Conservation (phyloP, 2,797 vertebrate genomes). For the Gouania willdenowi region DNA sequence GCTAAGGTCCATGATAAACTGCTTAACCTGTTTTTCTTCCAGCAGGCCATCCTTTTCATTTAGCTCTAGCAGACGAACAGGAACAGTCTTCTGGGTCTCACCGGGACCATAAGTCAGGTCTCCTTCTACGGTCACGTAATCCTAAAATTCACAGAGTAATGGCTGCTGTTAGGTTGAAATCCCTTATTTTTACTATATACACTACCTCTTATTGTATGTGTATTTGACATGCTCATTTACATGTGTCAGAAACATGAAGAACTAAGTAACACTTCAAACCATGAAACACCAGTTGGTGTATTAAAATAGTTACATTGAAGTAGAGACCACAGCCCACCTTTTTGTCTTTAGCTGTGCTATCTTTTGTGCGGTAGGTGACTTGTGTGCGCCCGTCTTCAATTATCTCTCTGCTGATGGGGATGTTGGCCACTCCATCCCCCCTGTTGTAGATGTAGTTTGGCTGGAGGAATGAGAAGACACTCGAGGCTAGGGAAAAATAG, state of each 20-base stretch:
- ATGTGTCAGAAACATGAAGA: too few relatives aligned
- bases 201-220: too few relatives aligned
- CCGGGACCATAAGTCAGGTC: slow-evolving; percentile 84
- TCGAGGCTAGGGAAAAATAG: slow-evolving; percentile 74
- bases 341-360: slow-evolving; percentile 85
- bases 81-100: slow-evolving; percentile 85
- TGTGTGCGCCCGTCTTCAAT: slow-evolving; percentile 85
- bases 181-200: too few relatives aligned
- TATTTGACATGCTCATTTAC: too few relatives aligned
- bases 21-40: slow-evolving; percentile 80
- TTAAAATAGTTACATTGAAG: too few relatives aligned
- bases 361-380: slow-evolving; percentile 86
- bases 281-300: too few relatives aligned
- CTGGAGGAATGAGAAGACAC: slow-evolving; percentile 89
- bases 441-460: slow-evolving; percentile 83
- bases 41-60: slow-evolving; percentile 84
- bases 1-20: slow-evolving; percentile 88
- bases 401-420: slow-evolving; percentile 86
- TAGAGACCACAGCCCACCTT: slow-evolving; percentile 82
- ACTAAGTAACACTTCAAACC: too few relatives aligned
- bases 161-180: too few relatives aligned
- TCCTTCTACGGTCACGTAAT: slow-evolving; percentile 84
- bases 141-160: slow-evolving; percentile 78
- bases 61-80: slow-evolving; percentile 86
- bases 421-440: slow-evolving; percentile 83